Percentiles rank a stretch among this genome's conserved stretches.
Conservation (phyloP, 2,113 vertebrate genomes). For the Capreolus pygargus region DNA sequence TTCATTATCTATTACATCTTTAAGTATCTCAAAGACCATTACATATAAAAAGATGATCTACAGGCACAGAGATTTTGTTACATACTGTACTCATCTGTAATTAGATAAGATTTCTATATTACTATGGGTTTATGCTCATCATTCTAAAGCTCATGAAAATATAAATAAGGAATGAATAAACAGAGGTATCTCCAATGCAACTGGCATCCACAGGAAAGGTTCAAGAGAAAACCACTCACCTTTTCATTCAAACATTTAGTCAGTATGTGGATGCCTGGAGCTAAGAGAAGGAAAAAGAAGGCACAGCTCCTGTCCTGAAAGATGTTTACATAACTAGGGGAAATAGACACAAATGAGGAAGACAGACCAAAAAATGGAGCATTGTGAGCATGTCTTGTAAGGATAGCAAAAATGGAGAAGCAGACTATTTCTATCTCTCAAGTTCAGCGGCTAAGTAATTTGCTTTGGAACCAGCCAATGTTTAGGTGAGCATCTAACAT, state of each 20-base stretch:
- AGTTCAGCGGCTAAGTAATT: background rate
- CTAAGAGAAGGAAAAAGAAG: background rate
- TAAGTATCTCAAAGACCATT: constrained; percentile 12
- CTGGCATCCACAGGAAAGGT: background rate
- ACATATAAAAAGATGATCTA: background rate
- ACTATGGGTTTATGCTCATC: background rate
- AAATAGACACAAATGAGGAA: background rate
- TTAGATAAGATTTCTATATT: constrained; percentile 11
- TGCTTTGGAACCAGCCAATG: background rate
- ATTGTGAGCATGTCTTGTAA: background rate
- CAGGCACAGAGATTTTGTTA: background rate
- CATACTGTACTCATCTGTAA: background rate
- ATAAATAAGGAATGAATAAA: background rate
- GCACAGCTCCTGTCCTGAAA: background rate
- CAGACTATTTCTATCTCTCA: background rate
- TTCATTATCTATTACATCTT: background rate
- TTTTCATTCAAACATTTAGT: background rate
- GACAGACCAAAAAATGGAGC: background rate
- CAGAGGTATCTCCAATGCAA: background rate
- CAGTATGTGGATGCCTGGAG: background rate
- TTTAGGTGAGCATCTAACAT: background rate
- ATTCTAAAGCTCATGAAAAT: background rate
- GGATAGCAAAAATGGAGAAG: background rate
- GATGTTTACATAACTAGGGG: background rate
- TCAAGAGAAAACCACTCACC: background rate